Evolutionary conservation across 1,140 invertebrate genomes (phyloP), one percentile per base, ranked within the genome.

Genomic region (Halotydeus destructor): DNA sequence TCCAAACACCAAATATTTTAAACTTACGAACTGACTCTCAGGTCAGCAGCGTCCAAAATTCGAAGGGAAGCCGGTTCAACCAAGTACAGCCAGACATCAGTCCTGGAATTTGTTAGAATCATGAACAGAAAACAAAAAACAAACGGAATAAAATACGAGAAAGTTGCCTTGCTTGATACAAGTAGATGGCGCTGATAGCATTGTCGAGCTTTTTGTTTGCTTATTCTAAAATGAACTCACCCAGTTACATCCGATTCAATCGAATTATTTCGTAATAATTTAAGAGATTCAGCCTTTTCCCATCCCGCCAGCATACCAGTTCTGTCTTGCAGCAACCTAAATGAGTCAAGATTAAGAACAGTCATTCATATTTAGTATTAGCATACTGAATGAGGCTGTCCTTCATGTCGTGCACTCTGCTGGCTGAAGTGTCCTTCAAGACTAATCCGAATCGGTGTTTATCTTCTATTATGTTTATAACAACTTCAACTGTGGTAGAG

Each of bases 21-120:
- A 16, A 52, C 62, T 63, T 59, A 78, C 75, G 69, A 72, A 50
- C 71, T 67, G 9, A 85, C 68, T 30, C 67, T 57, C 3, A 69
- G 65, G 47, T 72, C 72, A 51, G 82, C 80, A 24, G 73, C 68
- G 5, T 67, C 60, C 12, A 86, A 54, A 47, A 86, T 77, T 28
- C 61, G 66, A 41, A 80, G 78, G 0, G 70, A 77, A 24, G 66
- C 65, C 0, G 80, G 80, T 63, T 86, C 78, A 16, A 86, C 65
- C 0, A 76, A 65, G 49, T 84, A 85, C 55, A 86, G 75, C 77
- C 78, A 84, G 3, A 85, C 67, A 52, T 84, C 79, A 0, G 80
- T 82, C 5, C 53, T 51, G 32, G 18, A 48, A 42, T 40, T 42
- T 42, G 41, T n/a, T 41, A 42, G 19, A 18, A 18, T 26, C 22